Evolutionary conservation across 1,140 invertebrate species (phyloP), one percentile per base, ranked within the genome.

Genomic region (Stenopsyche tienmushanensis): DNA sequence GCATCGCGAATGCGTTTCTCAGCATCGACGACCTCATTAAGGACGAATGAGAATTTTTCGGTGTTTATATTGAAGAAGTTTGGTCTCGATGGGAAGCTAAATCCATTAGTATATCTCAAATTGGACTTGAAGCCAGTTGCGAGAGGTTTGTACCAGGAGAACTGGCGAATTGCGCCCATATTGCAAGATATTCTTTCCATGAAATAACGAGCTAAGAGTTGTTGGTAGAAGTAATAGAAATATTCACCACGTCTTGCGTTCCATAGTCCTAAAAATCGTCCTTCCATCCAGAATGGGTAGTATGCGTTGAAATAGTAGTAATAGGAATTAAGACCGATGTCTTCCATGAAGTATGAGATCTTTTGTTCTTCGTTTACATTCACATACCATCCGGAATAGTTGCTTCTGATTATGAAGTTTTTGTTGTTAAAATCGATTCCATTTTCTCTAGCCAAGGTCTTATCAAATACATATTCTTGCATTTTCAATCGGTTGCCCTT

Each of bases 1-100:
- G 85, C 84, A 45, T 87, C 81, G 26, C 82, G 77, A 49, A 90
- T 83, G 67, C 88, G 84, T 44, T 75, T 77, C 66, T 87, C 84
- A 65, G 85, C 81, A 39, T 79, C 73, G 29, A 80, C 75, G 45
- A 85, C 79, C 23, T 81, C 63, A 10, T 77, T 74, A 3, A 85
- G 69, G 50, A 79, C 70, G 42, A 79, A 78, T n/a, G 82, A 73
- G 62, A 83, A 81, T 1, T 83, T 71, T 1, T 79, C 72, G 13
- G 76, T 75, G 71, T 85, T 81, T 29, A 83, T 73, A 44, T 47
- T 9, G 50, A 62, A 67, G 62, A 66, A 57, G 23, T 70, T 47
- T n/a, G 65, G 49, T 63, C 88, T 85, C 34, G 79, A 76, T 34
- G 86, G 84, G 68, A 86, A 81, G 70, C 85, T 80, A 26, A 86